These are phyloP conservation scores for Zootermopsis nevadensis DNA, from an alignment of 2,888 invertebrate species.

Conservation along the genomic window DNA sequence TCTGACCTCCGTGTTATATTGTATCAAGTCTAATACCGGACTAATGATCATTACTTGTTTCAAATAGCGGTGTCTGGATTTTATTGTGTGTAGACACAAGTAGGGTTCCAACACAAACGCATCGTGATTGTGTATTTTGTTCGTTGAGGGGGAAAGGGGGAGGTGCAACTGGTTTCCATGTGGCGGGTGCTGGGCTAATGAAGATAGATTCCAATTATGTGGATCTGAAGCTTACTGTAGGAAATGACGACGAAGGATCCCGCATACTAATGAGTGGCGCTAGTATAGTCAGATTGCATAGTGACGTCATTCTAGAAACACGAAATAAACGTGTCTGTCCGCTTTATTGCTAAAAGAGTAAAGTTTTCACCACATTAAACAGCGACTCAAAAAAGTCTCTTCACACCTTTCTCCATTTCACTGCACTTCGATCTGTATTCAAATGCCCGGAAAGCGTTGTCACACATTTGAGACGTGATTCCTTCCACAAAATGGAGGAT, in stretches of 20 bases:
- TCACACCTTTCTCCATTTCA: too few relatives aligned
- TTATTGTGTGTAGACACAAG: slow-evolving; percentile 18
- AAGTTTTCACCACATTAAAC: too few relatives aligned
- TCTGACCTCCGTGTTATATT: background rate
- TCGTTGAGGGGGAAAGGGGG: background rate
- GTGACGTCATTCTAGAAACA: slow-evolving; percentile 16
- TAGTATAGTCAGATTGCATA: background rate
- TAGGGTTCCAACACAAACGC: slow-evolving; percentile 14
- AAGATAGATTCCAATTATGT: slow-evolving; percentile 50
- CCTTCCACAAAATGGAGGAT: too few relatives aligned
- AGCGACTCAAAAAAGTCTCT: too few relatives aligned
- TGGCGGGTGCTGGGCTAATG: slow-evolving; percentile 44
- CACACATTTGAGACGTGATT: too few relatives aligned
- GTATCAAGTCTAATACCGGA: background rate
- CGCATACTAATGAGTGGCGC: slow-evolving; percentile 47
- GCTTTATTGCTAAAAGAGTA: too few relatives aligned
- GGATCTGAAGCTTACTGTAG: slow-evolving; percentile 37
- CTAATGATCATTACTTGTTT: slow-evolving; percentile 38
- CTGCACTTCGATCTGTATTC: too few relatives aligned
- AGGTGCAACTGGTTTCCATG: slow-evolving; percentile 23
- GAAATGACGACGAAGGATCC: slow-evolving; percentile 38
- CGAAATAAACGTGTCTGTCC: too few relatives aligned
- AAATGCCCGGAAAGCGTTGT: too few relatives aligned
- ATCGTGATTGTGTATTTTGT: slow-evolving; percentile 35
- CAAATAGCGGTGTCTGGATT: slow-evolving; percentile 26